Evolutionary conservation across 1,140 invertebrate species (phyloP), one percentile per base, ranked within the genome.

Genomic region (Lerema accius): DNA sequence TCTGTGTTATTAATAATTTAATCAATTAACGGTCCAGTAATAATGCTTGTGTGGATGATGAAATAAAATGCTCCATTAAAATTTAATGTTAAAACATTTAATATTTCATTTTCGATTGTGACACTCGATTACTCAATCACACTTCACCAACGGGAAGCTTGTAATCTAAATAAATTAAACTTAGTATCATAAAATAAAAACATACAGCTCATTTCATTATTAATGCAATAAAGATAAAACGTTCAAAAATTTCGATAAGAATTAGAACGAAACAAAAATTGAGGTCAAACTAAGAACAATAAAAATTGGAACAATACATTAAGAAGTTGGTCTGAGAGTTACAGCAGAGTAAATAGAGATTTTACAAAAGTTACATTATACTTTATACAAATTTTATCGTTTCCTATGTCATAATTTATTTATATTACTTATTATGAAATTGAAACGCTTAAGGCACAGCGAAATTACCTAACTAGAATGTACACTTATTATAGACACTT

Each of bases 381-480:
- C 64, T 75, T 66, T 63, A 79, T 85, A 86, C 77, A 89, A 83
- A 84, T 80, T 81, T 81, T 75, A 78, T 82, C 73, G 65, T 78
- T 78, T 71, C 62, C 71, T 77, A 66, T 78, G 68, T 72, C 70
- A 66, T 58, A 58, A 55, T 72, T 69, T 75, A 75, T 75, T 77
- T 69, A 80, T 81, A 76, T 80, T 80, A 82, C 71, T 78, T 79
- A 82, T 75, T 11, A 82, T 77, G 80, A 89, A 89, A 89, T 88
- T 89, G 85, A 89, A 82, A 89, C 85, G 85, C 86, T 82, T 88
- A 89, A 89, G 86, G 86, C 86, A 89, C 86, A 81, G 86, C 82
- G 74, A 85, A 84, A 80, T 89, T 89, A 89, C 68, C 81, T 89
- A 89, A 76, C 69, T 87, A 86, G 65, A 80, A 77, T 80, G 63